These are phyloP conservation scores for Manduca sexta DNA, from an alignment of 1,140 invertebrate species.

Conservation along the genomic window DNA sequence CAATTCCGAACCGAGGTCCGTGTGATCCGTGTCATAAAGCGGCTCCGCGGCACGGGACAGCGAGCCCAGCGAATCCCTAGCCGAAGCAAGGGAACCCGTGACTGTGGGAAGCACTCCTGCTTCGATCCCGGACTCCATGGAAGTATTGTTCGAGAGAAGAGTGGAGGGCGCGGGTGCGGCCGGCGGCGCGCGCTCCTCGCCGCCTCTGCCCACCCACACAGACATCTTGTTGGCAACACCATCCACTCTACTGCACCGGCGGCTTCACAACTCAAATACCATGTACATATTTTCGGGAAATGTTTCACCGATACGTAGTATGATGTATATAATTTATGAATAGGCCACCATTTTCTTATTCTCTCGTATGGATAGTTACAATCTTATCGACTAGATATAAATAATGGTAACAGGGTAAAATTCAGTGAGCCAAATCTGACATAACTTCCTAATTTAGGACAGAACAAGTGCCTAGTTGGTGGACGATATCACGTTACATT, in stretches of 20 bases:
- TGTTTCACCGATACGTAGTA: slow-evolving; percentile 2
- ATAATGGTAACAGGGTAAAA: too few species aligned
- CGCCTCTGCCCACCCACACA: slow-evolving; percentile 63
- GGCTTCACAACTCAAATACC: slow-evolving; percentile 14
- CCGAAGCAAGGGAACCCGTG: slow-evolving; percentile 77
- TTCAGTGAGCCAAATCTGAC: background rate
- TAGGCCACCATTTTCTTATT: too few species aligned
- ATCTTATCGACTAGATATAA: too few species aligned
- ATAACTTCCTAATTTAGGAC: slow-evolving; percentile 17
- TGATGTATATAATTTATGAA: too few species aligned
- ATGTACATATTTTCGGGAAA: background rate
- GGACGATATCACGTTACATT: slow-evolving; percentile 25
- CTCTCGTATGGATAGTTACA: too few species aligned
- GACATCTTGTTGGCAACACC: slow-evolving; percentile 59
- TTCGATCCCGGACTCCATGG: slow-evolving; percentile 73
- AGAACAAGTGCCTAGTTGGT: slow-evolving; percentile 25
- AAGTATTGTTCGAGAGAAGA: slow-evolving; percentile 65
- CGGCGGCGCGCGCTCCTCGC: slow-evolving; percentile 37
- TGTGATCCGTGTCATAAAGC: slow-evolving; percentile 83
- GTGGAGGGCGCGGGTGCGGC: slow-evolving; percentile 39
- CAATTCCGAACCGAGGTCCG: slow-evolving; percentile 82
- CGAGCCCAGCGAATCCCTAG: slow-evolving; percentile 75
- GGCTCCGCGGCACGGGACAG: slow-evolving; percentile 77
- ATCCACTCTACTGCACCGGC: slow-evolving; percentile 39
- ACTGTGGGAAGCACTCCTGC: slow-evolving; percentile 78